These are phyloP conservation scores for Trialeurodes vaporariorum DNA, from an alignment of 1,140 invertebrate species.

Conservation along the genomic window DNA sequence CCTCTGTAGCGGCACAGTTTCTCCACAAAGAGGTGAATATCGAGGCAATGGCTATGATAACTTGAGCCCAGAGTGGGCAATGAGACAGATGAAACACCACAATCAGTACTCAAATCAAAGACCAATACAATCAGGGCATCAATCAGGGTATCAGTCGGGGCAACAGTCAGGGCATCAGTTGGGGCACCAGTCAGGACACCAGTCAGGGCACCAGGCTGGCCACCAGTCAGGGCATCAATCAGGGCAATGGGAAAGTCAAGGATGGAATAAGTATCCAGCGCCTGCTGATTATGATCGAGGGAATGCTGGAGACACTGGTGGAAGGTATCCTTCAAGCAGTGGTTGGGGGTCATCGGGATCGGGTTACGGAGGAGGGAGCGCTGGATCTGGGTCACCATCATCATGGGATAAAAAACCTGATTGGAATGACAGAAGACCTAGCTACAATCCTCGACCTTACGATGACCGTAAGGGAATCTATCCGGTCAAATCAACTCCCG, in stretches of 20 bases:
- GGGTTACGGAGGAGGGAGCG: not conserved
- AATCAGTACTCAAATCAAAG: no score
- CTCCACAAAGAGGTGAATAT: constrained; percentile 14
- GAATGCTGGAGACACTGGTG: not conserved
- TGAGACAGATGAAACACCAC: constrained; percentile 10
- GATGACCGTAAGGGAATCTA: constrained; percentile 16
- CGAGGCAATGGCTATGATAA: constrained; percentile 29
- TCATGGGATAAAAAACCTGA: not conserved
- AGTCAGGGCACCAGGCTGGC: not conserved
- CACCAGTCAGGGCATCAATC: not conserved
- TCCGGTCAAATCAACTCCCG: constrained; percentile 11
- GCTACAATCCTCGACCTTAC: not conserved
- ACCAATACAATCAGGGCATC: not conserved
- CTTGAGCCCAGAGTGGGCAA: constrained; percentile 26
- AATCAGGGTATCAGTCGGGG: no score
- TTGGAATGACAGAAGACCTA: not conserved
- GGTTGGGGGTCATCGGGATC: not conserved
- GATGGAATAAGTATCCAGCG: not conserved
- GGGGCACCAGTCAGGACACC: not conserved
- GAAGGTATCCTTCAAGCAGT: constrained; percentile 2
- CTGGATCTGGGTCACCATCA: not conserved
- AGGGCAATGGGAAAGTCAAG: not conserved
- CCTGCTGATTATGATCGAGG: not conserved
- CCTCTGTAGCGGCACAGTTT: constrained; percentile 7
- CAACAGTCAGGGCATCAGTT: not conserved